Base-by-base conservation (phyloP, 2,797 vertebrate genomes). In the Neomorphus geoffroyi region DNA sequence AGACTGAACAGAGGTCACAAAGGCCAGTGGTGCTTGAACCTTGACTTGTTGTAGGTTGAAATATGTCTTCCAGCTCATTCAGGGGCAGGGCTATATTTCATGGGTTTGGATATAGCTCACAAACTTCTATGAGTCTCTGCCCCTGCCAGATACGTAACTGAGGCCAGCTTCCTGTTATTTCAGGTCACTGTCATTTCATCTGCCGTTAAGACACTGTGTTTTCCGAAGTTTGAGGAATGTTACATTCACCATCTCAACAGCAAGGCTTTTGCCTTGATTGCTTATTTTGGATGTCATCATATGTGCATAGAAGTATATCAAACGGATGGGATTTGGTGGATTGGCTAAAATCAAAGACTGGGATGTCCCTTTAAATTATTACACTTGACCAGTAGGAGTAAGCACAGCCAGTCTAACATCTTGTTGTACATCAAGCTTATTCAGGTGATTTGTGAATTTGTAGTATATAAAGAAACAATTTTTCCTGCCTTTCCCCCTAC, bases 111-210 rank as follows among this genome's bases (percentile, higher is more conserved):
- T 82, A n/a, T 35, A 89, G 58, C 51, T 87, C 64, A 62, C 11
- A 73, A 64, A 48, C 35, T 89, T 84, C 81, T 48, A 77, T 80
- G 57, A 77, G 32, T 28, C 32, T 89, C 74, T 80, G 64, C 19
- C n/a, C 61, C 35, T 80, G 79, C 35, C 60, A 91, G 81, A 66
- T 46, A 73, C 21, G 39, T 19, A 88, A 39, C 46, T 0, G 27
- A 67, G 83, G 46, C 56, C 84, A 95, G 57, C 43, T 91, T 70
- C 80, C 67, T 87, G 53, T 86, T 86, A 88, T 77, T 95, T 86
- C 54, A 54, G 54, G 33, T 91, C 81, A 66, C 79, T 87, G 61
- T 62, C 67, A 54, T 62, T 82, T 89, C 74, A 70, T 91, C 67
- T 65, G 66, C 74, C 35, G 75, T 81, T 85, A 67, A 67, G 70